phyloP scores from a whole-genome alignment of 2,797 vertebrate species.

The Ptychadena robeensis region DNA sequence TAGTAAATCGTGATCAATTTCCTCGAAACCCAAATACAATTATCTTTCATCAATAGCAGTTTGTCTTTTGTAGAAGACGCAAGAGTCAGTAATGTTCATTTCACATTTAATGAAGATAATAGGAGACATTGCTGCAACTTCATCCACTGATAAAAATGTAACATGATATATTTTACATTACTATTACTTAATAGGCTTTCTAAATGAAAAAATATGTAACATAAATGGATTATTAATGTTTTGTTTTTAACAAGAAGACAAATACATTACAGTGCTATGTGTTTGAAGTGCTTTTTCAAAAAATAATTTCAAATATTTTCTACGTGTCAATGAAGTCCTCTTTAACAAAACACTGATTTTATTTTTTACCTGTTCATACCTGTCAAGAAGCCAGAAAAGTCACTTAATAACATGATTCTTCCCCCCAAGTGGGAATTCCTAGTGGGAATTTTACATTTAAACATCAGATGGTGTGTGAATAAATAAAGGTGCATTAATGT shows the following conservation, averaged over 20 bases:
- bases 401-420: too few relatives aligned
- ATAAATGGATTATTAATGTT: neutral
- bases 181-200: neutral
- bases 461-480: too few relatives aligned
- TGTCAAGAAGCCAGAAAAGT: too few relatives aligned
- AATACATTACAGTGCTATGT: neutral
- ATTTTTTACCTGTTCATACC: too few relatives aligned
- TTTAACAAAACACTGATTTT: too few relatives aligned
- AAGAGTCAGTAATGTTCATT: neutral
- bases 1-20: neutral
- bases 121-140: neutral
- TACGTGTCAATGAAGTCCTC: too few relatives aligned
- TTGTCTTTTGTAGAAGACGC: too few relatives aligned
- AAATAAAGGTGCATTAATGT: neutral
- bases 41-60: too few relatives aligned
- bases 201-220: neutral
- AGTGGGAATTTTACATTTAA: too few relatives aligned
- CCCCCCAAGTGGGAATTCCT: too few relatives aligned
- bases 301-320: neutral
- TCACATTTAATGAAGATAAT: neutral
- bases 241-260: neutral
- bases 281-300: too few relatives aligned
- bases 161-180: neutral
- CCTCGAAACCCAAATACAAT: too few relatives aligned
- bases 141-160: neutral